Evolutionary conservation across 2,888 invertebrate species (phyloP).

Genomic region (Limnephilus marmoratus): DNA sequence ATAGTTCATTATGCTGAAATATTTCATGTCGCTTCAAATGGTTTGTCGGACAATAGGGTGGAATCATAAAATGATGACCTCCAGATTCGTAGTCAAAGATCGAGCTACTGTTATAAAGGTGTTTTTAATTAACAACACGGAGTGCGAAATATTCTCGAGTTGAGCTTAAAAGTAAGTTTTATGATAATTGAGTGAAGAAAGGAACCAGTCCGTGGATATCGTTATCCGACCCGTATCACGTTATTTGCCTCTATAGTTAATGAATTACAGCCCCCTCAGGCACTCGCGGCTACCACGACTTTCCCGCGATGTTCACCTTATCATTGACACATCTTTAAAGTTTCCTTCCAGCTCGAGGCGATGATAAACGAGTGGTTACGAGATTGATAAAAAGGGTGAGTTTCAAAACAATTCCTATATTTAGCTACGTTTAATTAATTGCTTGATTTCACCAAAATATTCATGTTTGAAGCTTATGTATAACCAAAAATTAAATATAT

Average conservation of each 20-base stretch:
- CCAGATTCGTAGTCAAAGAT: no score
- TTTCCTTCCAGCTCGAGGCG: conserved; percentile 34
- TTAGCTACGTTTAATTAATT: not conserved
- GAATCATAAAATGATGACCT: not conserved
- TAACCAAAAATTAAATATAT: not conserved
- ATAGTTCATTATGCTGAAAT: no score
- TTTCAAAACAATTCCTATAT: not conserved
- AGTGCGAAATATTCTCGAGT: not conserved
- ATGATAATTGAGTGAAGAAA: conserved; percentile 2
- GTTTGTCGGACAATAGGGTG: not conserved
- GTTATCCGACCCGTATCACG: conserved; percentile 36
- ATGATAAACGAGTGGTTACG: not conserved
- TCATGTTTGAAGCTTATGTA: not conserved
- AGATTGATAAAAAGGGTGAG: not conserved
- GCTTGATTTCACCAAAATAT: not conserved
- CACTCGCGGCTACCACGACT: not conserved
- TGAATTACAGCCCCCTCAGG: conserved; percentile 2
- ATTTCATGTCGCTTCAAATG: no score
- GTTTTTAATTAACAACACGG: not conserved
- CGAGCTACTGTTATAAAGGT: not conserved
- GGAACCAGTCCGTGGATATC: not conserved
- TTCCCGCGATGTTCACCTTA: conserved; percentile 24
- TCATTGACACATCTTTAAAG: conserved; percentile 55
- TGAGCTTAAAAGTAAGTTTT: not conserved
- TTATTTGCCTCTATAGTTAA: conserved; percentile 54